A percentile compares a stretch with the other conserved stretches of the same genome.
phyloP scores from a whole-genome alignment of 35 echinoderm and acorn worm genomes.

The Lytechinus pictus region DNA sequence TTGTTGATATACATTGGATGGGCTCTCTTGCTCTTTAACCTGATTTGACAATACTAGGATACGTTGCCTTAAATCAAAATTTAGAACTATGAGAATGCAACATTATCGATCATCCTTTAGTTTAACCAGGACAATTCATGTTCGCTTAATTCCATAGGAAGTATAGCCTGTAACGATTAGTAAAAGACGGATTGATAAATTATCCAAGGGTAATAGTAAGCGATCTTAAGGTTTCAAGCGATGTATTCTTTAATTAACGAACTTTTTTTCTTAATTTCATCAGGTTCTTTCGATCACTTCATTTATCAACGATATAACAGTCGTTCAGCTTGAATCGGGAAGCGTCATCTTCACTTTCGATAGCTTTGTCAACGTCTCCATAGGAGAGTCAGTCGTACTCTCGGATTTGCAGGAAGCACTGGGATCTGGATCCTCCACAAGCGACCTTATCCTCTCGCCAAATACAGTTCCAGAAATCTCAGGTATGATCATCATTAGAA shows the following conservation, averaged over 20 bases:
- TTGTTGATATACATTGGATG: not conserved
- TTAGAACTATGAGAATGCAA: no score
- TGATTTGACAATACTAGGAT: not conserved
- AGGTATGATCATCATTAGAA: not conserved
- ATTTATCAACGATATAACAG: not conserved
- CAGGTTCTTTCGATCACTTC: not conserved
- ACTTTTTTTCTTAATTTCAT: not conserved
- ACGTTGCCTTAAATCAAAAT: no score
- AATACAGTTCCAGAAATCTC: not conserved
- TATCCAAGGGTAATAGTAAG: no score
- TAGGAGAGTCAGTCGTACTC: not conserved
- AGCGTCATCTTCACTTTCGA: not conserved
- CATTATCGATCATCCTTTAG: no score
- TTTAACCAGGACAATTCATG: no score
- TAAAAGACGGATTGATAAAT: no score
- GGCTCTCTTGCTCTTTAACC: not conserved
- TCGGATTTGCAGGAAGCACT: not conserved
- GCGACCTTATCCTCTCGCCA: not conserved
- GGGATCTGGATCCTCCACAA: not conserved
- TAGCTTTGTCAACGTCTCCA: not conserved
- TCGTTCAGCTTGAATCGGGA: not conserved
- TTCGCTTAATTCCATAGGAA: no score
- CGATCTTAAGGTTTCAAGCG: no score
- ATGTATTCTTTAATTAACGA: no score
- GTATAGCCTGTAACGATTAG: no score